Percentiles rank a stretch among this genome's conserved stretches.
Evolutionary conservation across 2,797 vertebrate species (phyloP).

Genomic region (Gila robusta): DNA sequence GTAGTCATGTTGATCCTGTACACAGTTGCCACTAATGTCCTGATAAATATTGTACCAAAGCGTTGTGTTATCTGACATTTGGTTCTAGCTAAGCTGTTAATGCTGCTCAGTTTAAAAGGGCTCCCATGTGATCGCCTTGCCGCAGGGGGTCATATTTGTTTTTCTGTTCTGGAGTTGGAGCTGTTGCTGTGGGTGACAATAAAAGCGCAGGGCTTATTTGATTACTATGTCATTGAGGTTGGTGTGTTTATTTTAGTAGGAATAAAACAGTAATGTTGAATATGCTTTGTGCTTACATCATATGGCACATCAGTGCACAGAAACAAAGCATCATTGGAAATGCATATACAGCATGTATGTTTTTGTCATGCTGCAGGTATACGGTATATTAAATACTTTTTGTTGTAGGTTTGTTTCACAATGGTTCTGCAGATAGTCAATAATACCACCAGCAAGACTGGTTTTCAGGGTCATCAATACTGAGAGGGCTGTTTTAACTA

Average conservation of each 20-base stretch:
- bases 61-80: background rate
- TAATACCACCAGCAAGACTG: background rate
- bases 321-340: constrained; percentile 11
- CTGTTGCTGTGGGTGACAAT: constrained; percentile 24
- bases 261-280: background rate
- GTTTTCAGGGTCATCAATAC: background rate
- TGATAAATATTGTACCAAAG: constrained; percentile 1
- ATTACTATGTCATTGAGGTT: constrained; percentile 11
- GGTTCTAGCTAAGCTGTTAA: constrained; percentile 26
- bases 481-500: background rate
- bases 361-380: background rate
- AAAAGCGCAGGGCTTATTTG: constrained; percentile 2
- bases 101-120: background rate
- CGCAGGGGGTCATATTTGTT: constrained; percentile 40
- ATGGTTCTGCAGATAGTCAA: constrained; percentile 1
- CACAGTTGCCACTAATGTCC: background rate
- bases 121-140: constrained; percentile 46
- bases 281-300: background rate
- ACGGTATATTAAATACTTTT: background rate
- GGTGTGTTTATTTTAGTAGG: background rate
- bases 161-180: constrained; percentile 26
- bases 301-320: background rate
- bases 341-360: background rate
- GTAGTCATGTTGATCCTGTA: background rate
- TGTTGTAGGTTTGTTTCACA: constrained; percentile 12